Conservation (phyloP, 2,113 vertebrate species). For the Psittacara wagleri region DNA sequence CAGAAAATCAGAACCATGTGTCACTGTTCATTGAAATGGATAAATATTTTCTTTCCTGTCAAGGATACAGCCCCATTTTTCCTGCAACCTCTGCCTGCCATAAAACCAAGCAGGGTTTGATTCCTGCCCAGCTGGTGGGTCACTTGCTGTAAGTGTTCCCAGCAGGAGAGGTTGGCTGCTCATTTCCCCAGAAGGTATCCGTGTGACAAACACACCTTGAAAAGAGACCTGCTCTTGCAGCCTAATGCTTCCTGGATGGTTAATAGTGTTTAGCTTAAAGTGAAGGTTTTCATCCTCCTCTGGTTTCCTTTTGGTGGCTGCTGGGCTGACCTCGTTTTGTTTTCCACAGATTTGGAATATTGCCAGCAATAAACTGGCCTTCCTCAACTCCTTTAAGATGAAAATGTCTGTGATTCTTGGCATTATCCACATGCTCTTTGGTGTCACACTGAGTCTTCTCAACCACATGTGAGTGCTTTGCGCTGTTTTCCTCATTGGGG, state of each 20-base stretch:
- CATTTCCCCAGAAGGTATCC: background rate
- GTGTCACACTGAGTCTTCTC: conserved; percentile 89
- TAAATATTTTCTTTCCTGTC: background rate
- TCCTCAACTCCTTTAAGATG: conserved; percentile 99
- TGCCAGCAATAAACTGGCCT: conserved; percentile 91
- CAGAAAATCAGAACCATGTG: background rate
- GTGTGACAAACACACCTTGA: background rate
- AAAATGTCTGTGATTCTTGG: conserved; percentile 97
- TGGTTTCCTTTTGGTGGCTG: background rate
- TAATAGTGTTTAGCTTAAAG: background rate
- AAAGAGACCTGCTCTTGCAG: background rate
- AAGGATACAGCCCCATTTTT: background rate
- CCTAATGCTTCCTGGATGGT: background rate
- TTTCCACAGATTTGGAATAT: conserved; percentile 92
- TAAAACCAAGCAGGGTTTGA: background rate
- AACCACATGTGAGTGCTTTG: conserved; percentile 87
- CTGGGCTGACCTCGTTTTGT: background rate
- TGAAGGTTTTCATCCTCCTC: background rate
- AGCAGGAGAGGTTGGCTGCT: background rate
- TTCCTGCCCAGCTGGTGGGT: background rate
- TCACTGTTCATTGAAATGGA: background rate
- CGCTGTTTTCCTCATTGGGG: background rate
- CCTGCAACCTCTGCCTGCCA: background rate
- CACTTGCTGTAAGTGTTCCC: background rate
- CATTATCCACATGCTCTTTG: conserved; percentile 95